Percentiles rank a stretch among this genome's conserved stretches.
phyloP scores from a whole-genome alignment of 2,888 invertebrate species.

The Venustoraphidia nigricollis region DNA sequence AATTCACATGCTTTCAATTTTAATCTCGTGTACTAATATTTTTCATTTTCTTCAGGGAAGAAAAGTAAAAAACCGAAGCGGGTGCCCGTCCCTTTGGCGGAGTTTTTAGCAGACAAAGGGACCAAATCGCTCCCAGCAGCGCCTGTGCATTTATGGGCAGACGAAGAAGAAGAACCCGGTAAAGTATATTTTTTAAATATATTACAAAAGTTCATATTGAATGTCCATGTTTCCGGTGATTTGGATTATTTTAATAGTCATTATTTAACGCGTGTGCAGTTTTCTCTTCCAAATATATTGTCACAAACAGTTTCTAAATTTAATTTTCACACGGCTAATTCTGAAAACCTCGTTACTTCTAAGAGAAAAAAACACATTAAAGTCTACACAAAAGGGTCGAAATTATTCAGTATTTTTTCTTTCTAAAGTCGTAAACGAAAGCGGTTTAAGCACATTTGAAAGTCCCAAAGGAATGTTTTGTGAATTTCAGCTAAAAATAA shows the following conservation, averaged over 20 bases:
- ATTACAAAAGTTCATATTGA: background rate
- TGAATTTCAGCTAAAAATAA: too few relatives aligned
- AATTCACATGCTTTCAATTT: constrained; percentile 5
- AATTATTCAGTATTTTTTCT: too few relatives aligned
- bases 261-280: too few relatives aligned
- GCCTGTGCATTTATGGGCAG: constrained; percentile 56
- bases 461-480: too few relatives aligned
- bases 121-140: constrained; percentile 36
- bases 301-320: too few relatives aligned
- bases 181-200: constrained; percentile 22
- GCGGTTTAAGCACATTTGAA: too few relatives aligned
- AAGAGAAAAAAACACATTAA: too few relatives aligned
- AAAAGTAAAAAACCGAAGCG: constrained; percentile 78
- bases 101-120: constrained; percentile 53
- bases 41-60: constrained; percentile 41
- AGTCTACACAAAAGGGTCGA: too few relatives aligned
- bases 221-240: constrained; percentile 1
- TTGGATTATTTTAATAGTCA: background rate
- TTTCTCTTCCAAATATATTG: too few relatives aligned
- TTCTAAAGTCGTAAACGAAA: too few relatives aligned
- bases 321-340: too few relatives aligned
- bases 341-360: too few relatives aligned
- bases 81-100: constrained; percentile 63
- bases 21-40: constrained; percentile 6
- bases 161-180: constrained; percentile 67